Percentiles rank a stretch among this genome's conserved stretches.
phyloP scores from a whole-genome alignment of 2,888 invertebrate species.

The Criorhina ranunculi region DNA sequence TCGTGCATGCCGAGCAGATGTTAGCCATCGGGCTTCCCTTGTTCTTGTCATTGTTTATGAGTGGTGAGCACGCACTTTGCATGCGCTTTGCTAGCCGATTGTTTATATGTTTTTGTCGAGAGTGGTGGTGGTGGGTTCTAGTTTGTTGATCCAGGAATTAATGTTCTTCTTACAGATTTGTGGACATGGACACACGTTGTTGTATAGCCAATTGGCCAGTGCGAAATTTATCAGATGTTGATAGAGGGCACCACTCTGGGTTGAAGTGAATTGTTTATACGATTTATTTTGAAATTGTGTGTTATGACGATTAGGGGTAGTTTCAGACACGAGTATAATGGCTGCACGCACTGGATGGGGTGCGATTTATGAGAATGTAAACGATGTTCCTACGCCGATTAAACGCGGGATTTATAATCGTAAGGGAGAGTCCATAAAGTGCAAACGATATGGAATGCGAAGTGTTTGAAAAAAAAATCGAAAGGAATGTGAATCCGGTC shows the following conservation, averaged over 20 bases:
- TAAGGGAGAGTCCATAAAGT: no score
- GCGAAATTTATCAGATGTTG: conserved; percentile 49
- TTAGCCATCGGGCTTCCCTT: conserved; percentile 14
- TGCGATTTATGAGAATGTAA: conserved; percentile 16
- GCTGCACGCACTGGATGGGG: background rate
- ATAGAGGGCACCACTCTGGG: conserved; percentile 1
- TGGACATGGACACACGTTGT: conserved; percentile 27
- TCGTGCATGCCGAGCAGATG: conserved; percentile 60
- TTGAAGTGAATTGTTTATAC: conserved; percentile 27
- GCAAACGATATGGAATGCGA: no score
- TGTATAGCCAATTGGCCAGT: conserved; percentile 16
- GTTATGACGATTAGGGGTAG: conserved; percentile 22
- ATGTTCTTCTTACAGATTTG: conserved; percentile 40
- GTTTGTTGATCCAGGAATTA: conserved; percentile 57
- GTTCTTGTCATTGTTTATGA: conserved; percentile 37
- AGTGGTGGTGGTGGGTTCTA: conserved; percentile 8
- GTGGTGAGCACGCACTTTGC: conserved; percentile 44
- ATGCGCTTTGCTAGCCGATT: conserved; percentile 27
- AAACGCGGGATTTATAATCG: no score
- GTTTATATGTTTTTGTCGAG: conserved; percentile 22
- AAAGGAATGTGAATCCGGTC: no score
- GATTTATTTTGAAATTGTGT: conserved; percentile 23
- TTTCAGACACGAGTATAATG: background rate
- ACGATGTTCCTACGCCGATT: background rate
- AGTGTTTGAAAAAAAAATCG: no score